Evolutionary conservation across 2,113 vertebrate genomes (phyloP).

Genomic region (Pseudopipra pipra): DNA sequence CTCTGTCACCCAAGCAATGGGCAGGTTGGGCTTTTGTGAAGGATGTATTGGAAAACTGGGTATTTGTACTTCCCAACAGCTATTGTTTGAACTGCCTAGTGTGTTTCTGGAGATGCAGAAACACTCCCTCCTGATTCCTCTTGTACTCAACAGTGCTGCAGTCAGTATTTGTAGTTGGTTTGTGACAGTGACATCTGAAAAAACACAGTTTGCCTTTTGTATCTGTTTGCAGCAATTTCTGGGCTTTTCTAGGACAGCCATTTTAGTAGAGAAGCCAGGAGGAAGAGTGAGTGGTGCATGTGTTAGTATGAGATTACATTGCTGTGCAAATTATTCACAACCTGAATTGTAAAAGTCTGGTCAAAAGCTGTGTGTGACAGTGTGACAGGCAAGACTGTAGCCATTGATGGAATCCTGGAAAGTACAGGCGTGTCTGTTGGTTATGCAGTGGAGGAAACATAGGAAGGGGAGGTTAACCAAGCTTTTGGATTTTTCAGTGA

Average conservation of each 20-base stretch:
- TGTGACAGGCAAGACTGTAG: not conserved
- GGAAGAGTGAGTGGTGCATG: not conserved
- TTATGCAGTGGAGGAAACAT: rapidly evolving
- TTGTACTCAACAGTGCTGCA: not conserved
- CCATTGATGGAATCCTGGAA: not conserved
- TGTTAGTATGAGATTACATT: not conserved
- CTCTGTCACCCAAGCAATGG: not conserved
- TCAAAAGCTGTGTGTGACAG: not conserved
- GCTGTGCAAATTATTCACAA: not conserved
- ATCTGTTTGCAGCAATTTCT: not conserved
- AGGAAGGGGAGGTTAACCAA: not conserved
- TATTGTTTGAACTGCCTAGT: not conserved
- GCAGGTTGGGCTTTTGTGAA: not conserved
- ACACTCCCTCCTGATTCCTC: not conserved
- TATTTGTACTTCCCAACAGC: not conserved
- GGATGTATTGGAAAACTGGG: not conserved
- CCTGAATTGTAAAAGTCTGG: not conserved
- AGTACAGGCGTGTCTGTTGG: not conserved
- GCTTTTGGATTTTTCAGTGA: not conserved
- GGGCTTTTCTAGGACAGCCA: not conserved
- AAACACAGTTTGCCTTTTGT: not conserved
- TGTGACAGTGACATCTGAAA: not conserved
- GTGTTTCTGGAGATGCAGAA: not conserved
- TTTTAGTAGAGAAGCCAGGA: not conserved
- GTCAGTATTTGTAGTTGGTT: not conserved